Base-by-base conservation (phyloP, 2,113 vertebrate genomes). In the Crypturellus undulatus region DNA sequence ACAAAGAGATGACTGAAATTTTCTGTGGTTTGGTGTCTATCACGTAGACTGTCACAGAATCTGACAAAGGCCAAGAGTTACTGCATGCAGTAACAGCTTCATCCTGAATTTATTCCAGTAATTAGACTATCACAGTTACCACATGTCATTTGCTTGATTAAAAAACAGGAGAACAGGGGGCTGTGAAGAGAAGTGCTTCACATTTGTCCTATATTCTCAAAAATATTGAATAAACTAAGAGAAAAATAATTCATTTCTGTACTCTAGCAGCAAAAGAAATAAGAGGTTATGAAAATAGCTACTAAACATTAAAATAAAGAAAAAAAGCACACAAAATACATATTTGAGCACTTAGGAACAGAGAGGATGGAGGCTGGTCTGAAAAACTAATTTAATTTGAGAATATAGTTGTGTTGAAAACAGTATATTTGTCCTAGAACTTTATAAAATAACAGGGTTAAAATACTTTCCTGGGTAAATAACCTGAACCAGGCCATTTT, bases 121-220 rank as follows among this genome's bases (percentile, higher is more conserved):
- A 96, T 94, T 92, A 93, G 86, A 77, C 77, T 92, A 90, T 92
- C 85, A 72, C 59, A 90, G 69, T 60, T 72, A 81, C 83, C 79
- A 81, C 69, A 49, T 87, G 54, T 54, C 40, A 49, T 92, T 95
- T 94, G 19, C 65, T 65, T 92, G 85, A 93, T 84, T 89, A 87
- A 96, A 77, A 89, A 96, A 81, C 1, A 18, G 38, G 38, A 83
- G 77, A 90, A 84, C 8, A 80, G 88, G 68, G 64, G 78, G 32
- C 26, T 86, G 69, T 72, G 47, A 95, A 83, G 51, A 72, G 67
- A 49, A 85, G 36, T 21, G 21, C 49, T 49, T 49, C 49, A 24
- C 2, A 76, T 81, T 64, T 58, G 79, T 12, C 16, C 45, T 77
- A 9, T 90, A 96, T 96, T 68, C 65, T 72, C n/a, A 49, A 70